A percentile compares a stretch with the other conserved stretches of the same genome.
phyloP scores from a whole-genome alignment of 2,797 vertebrate genomes.

The Darevskia nairensis region DNA sequence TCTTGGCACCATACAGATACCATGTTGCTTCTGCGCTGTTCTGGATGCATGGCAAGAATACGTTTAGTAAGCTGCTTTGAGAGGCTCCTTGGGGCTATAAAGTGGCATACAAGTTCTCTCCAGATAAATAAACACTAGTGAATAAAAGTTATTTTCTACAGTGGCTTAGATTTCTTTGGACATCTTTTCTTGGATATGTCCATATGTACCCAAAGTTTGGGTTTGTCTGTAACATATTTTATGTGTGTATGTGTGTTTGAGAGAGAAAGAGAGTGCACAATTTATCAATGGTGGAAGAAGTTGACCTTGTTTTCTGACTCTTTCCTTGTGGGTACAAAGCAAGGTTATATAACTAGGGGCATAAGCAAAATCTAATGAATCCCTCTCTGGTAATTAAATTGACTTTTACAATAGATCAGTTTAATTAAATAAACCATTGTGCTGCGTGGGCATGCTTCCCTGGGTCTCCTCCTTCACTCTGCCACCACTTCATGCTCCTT shows the following conservation, averaged over 20 bases:
- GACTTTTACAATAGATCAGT: constrained; percentile 19
- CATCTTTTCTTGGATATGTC: neutral
- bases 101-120: neutral
- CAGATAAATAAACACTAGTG: neutral
- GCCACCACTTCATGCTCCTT: neutral
- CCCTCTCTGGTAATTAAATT: constrained; percentile 13
- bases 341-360: constrained; percentile 2
- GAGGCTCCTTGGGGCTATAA: neutral
- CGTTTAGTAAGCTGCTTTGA: neutral
- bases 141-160: neutral
- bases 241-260: neutral
- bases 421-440: constrained; percentile 34
- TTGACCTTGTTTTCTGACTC: constrained; percentile 14
- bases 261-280: neutral
- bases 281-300: neutral
- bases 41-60: neutral
- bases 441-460: constrained; percentile 8
- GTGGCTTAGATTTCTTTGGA: neutral
- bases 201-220: neutral
- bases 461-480: neutral
- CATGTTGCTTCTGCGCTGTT: neutral
- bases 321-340: neutral
- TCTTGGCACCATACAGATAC: neutral
- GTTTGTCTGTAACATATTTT: neutral
- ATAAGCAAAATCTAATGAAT: constrained; percentile 33